phyloP scores from a whole-genome alignment of 2,113 vertebrate species.

The Menidia beryllina region DNA sequence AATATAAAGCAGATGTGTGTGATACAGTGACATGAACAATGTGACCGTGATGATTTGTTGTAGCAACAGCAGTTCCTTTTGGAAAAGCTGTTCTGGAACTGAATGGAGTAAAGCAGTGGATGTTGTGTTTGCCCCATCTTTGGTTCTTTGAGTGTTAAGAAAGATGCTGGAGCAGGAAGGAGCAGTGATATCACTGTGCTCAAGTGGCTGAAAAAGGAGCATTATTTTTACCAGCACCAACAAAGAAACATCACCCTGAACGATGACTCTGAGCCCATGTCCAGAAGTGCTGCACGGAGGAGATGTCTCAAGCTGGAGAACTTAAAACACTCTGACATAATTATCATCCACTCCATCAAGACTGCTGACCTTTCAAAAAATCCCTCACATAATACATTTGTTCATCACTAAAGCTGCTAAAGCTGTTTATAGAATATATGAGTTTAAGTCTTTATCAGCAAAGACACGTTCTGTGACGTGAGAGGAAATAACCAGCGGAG shows the following conservation, averaged over 20 bases:
- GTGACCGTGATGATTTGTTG: conserved; percentile 42
- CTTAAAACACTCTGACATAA: conserved; percentile 28
- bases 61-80: conserved; percentile 41
- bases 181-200: conserved; percentile 60
- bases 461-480: conserved; percentile 20
- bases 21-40: conserved; percentile 34
- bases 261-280: conserved; percentile 42
- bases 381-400: conserved; percentile 15
- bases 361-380: conserved; percentile 39
- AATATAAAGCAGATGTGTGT: conserved; percentile 44
- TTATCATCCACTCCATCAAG: conserved; percentile 32
- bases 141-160: conserved; percentile 44
- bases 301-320: conserved; percentile 19
- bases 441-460: conserved; percentile 34
- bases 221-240: conserved; percentile 64
- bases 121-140: conserved; percentile 47
- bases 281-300: conserved; percentile 34
- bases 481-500: conserved; percentile 35
- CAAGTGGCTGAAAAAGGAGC: conserved; percentile 60
- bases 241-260: conserved; percentile 32
- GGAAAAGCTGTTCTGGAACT: conserved; percentile 34
- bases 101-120: conserved; percentile 27
- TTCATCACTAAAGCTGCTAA: conserved; percentile 30
- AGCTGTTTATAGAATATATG: conserved; percentile 41
- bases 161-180: conserved; percentile 40